Base-by-base conservation (phyloP, 1,140 invertebrate genomes). In the Helicorthomorpha holstii region DNA sequence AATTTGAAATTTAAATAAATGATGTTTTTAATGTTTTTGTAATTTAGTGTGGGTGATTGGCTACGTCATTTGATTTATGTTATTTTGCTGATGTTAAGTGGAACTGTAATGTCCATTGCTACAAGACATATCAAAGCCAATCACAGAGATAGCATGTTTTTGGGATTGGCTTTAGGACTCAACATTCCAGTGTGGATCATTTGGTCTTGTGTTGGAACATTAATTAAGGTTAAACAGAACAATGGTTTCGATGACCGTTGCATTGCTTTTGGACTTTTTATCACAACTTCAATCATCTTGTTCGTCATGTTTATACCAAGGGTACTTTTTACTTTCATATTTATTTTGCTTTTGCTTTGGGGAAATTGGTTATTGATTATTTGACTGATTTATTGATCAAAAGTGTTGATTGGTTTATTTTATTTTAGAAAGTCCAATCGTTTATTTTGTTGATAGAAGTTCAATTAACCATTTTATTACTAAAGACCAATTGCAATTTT, bases 291-390 rank as follows among this genome's bases (percentile, higher is more conserved):
- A 1, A 75, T 89, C 14, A 78, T 92, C 12, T 88, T 94, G 64
- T 73, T 91, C 46, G 77, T 88, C 16, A 92, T 94, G 88, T 95
- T 94, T 67, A 80, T 91, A 66, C 87, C 89, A 1, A 92, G 92
- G 59, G 65, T 67, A 3, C 7, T 10, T 26, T 49, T 41, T 10
- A 46, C 7, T 46, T 24, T 24, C 22, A 7, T 24, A 10, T 46
- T 46, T 46, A 10, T 46, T 46, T 19, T n/a, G n/a, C n/a, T n/a
- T n/a, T n/a, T n/a, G n/a, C n/a, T n/a, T n/a, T n/a, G n/a, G n/a
- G n/a, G n/a, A n/a, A n/a, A n/a, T n/a, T n/a, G n/a, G n/a, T n/a
- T n/a, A n/a, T n/a, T n/a, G n/a, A n/a, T n/a, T n/a, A n/a, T n/a
- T n/a, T n/a, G n/a, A n/a, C n/a, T n/a, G n/a, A n/a, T n/a, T n/a